Base-by-base conservation (phyloP, 2,797 vertebrate genomes). In the Halcyon smyrnensis region DNA sequence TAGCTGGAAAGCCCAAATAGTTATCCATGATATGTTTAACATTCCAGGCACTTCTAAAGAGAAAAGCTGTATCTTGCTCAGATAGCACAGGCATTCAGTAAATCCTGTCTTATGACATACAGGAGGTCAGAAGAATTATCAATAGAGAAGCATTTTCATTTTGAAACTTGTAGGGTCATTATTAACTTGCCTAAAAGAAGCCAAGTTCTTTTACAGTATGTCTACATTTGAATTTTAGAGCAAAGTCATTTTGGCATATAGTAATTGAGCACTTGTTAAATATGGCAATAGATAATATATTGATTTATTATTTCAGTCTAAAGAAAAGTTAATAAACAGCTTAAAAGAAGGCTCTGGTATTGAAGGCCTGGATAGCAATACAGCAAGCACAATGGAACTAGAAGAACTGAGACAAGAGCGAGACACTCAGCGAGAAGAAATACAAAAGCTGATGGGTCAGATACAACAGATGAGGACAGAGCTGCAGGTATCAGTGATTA, bases 271-370 rank as follows among this genome's bases (percentile, higher is more conserved):
- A 20, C 37, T 89, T 90, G 5, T 53, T 78, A 57, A 81, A 7
- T 39, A 32, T 9, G 87, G 14, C 63, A 37, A 1, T 83, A 24
- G 78, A n/a, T 92, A 89, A 93, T 39, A 20, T 6, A 15, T 32
- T 51, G 12, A 21, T 70, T 79, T 94, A 39, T 63, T 69, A 59
- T 92, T 96, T 46, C 93, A 99, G 99, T 99, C 99, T 89, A 99
- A 99, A 98, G 99, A 99, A 96, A 99, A 99, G 97, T 94, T 99
- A 96, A 99, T 99, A 95, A 99, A 98, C 98, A 99, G 99, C 96
- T 97, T 99, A 93, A 99, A 99, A 96, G 99, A 99, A 97, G 99
- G 99, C 39, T 99, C 99, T 32, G 98, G 99, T 71, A 98, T 99
- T 94, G 99, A 99, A 90, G 97, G 98, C 25, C 95, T 99, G 80